Evolutionary conservation across 2,888 invertebrate species (phyloP).

Genomic region (Acanthococcus lagerstroemiae): DNA sequence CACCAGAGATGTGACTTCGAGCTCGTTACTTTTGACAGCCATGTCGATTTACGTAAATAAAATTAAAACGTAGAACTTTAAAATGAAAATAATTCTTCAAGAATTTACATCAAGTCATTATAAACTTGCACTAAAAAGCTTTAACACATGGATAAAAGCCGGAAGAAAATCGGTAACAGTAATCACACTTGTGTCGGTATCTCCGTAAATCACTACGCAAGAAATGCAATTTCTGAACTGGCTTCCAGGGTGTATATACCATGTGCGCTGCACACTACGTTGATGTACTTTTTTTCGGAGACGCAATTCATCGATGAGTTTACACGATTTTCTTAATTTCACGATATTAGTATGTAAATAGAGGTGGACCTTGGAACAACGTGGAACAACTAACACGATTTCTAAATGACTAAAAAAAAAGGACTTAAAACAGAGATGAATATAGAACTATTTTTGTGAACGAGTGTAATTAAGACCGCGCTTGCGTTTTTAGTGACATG

Average conservation of each 20-base stretch:
- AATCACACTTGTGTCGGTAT: neutral
- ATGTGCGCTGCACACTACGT: neutral
- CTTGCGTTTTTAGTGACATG: too few relatives aligned
- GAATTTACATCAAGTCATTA: too few relatives aligned
- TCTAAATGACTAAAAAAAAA: too few relatives aligned
- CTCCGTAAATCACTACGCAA: neutral
- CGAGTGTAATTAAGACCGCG: too few relatives aligned
- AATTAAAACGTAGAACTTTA: neutral
- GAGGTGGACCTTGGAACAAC: neutral
- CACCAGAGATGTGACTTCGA: conserved; percentile 45
- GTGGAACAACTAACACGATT: neutral
- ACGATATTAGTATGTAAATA: too few relatives aligned
- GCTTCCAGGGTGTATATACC: too few relatives aligned
- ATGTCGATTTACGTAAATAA: neutral
- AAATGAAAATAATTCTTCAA: neutral
- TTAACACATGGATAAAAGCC: neutral
- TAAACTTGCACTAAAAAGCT: neutral
- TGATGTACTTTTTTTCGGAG: neutral
- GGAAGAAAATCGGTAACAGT: neutral
- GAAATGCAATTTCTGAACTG: neutral
- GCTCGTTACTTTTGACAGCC: conserved; percentile 8
- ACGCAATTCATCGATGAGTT: neutral
- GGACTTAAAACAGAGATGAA: too few relatives aligned
- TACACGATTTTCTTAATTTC: too few relatives aligned
- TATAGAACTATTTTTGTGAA: too few relatives aligned